Base-by-base conservation (phyloP, 2,113 vertebrate species). In the Phoxinus phoxinus region DNA sequence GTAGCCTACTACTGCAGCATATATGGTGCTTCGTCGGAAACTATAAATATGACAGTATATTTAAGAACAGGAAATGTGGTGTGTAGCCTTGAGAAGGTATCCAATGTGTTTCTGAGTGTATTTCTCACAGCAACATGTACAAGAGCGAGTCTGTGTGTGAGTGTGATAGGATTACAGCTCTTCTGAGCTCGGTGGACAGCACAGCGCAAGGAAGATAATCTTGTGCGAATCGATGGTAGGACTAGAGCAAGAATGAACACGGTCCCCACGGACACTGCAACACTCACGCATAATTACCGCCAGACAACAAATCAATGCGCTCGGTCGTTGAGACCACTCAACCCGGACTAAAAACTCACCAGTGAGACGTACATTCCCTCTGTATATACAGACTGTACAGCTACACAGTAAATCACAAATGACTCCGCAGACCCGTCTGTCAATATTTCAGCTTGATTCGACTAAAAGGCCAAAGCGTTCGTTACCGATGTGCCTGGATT, bases 101-200 rank as follows among this genome's bases (percentile, higher is more conserved):
- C 46, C 78, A 89, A 74, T 84, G 86, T 65, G 77, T 85, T 77
- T 86, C 73, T 85, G 59, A 56, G 46, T 85, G 86, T 53, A 80
- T 84, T 82, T 86, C 79, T 85, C 65, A 56, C 27, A 71, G 23
- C 6, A 58, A 5, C 23, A 30, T 37, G 76, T 13, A 35, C 30
- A 69, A 75, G 44, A 5, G 2, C 77, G 76, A 12, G 21, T 61
- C 61, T 37, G 41, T 56, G 67, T 37, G 41, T 56, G 67, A 71
- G 76, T 86, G 77, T 51, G 84, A 85, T 53, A 48, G 25, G 61
- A 80, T 74, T 72, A 73, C 67, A 61, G 79, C 25, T 84, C 27
- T 19, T 48, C 41, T 81, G 1, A 72, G 48, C 67, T 77, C 27
- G n/a, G 46, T 56, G 75, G 63, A 76, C 74, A 67, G 17, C 41